Percentiles rank a stretch among this genome's conserved stretches.
Conservation (phyloP, 2,888 invertebrate genomes). For the Tetropium fuscum region DNA sequence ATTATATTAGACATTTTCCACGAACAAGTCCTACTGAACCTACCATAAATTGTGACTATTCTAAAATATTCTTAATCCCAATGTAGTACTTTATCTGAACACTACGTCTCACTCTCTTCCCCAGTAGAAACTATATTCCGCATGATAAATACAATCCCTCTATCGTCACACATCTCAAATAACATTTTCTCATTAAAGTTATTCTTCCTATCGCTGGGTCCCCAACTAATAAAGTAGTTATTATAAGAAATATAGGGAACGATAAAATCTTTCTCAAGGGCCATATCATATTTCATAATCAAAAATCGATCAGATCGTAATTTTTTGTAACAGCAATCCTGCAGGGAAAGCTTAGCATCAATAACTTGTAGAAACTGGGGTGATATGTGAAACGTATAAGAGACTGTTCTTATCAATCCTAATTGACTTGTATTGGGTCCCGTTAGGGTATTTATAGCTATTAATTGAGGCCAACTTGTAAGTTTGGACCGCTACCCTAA, state of each 20-base stretch:
- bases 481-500: slow-evolving; percentile 26
- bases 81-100: no score
- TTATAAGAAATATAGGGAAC: slow-evolving; percentile 33
- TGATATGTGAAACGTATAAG: slow-evolving; percentile 40
- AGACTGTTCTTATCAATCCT: slow-evolving; percentile 44
- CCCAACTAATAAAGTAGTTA: slow-evolving; percentile 31
- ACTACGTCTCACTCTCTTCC: no score
- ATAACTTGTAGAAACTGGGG: slow-evolving; percentile 36
- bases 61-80: no score
- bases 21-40: no score
- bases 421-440: slow-evolving; percentile 45
- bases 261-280: slow-evolving; percentile 39
- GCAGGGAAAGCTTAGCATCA: slow-evolving; percentile 38
- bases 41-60: no score
- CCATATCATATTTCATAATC: slow-evolving; percentile 46
- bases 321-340: slow-evolving; percentile 36
- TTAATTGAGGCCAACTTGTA: slow-evolving; percentile 37
- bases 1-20: no score
- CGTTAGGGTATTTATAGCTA: slow-evolving; percentile 36
- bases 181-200: slow-evolving; percentile 23
- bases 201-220: slow-evolving; percentile 21
- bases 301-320: slow-evolving; percentile 48
- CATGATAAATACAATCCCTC: no score
- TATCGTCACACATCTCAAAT: slow-evolving; percentile 5
- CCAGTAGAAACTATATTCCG: no score